Base-by-base conservation (phyloP, 92 coral and sea anemone species). In the Zoanthus solanderi region DNA sequence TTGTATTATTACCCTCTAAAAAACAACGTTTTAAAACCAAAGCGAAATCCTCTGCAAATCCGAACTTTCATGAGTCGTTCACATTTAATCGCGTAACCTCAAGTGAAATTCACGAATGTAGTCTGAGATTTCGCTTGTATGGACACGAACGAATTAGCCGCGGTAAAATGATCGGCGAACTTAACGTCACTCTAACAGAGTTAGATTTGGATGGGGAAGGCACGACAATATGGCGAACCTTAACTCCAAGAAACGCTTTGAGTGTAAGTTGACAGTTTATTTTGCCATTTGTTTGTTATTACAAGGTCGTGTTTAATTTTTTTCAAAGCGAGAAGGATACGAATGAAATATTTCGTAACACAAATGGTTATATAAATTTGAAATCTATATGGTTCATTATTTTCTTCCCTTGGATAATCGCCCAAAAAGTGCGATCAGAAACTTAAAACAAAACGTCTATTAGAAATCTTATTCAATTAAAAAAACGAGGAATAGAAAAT, bases 31-130 rank as follows among this genome's bases (percentile, higher is more conserved):
- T 94, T 84, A 97, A 97, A 91, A 97, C 99, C 65, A 97, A 97
- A 90, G 93, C 95, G 29, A 97, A 97, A 87, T 94, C 99, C 11
- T 93, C 99, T 32, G 83, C 96, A 11, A 97, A 94, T 80, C 97
- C 99, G 17, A 97, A 94, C 92, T 97, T 97, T 83, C 99, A 97
- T 84, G 99, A 97, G 84, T 95, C 97, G 28, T 97, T 97, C 81
- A 92, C 96, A 37, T 97, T 97, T 90, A 92, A 94, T 89, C 99
- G 98, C 67, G 96, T 97, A 86, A 86, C 95, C 28, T 96, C 96
- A 72, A 94, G 95, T 61, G 99, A 97, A 84, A 84, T 92, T 12
- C 94, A 93, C 73, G 96, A 94, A 77, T 93, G 94, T 58, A 87
- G 94, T 10, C 85, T 97, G 45, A 92, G 99, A 84, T 89, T 97